Percentiles rank a stretch among this genome's conserved stretches.
phyloP scores from a whole-genome alignment of 2,797 vertebrate genomes.

The Hafferia zeledoni region DNA sequence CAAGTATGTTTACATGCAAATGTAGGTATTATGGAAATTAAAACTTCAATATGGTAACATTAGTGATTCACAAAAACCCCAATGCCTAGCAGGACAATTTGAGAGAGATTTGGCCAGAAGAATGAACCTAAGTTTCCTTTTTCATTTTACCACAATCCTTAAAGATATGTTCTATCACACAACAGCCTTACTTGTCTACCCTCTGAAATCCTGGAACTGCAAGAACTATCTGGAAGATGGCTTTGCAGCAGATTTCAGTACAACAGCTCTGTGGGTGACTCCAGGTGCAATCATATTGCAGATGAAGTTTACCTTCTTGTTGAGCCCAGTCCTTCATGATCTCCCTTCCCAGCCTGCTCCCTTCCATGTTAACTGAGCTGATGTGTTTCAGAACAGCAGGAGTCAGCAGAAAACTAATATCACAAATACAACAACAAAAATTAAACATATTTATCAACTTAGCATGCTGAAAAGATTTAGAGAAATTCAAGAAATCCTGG shows the following conservation, averaged over 20 bases:
- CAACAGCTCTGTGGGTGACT: not conserved
- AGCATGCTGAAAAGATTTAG: not conserved
- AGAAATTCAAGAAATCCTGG: not conserved
- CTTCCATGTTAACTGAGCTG: not conserved
- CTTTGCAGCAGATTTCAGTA: not conserved
- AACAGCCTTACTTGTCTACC: not conserved
- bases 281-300: rapidly evolving
- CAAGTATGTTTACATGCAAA: not conserved
- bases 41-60: not conserved
- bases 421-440: not conserved
- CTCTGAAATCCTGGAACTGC: not conserved
- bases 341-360: not conserved
- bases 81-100: not conserved
- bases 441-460: not conserved
- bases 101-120: not conserved
- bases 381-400: not conserved
- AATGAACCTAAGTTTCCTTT: not conserved
- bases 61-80: not conserved
- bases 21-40: not conserved
- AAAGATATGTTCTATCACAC: rapidly evolving
- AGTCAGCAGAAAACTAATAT: not conserved
- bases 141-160: not conserved
- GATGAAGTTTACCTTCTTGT: not conserved
- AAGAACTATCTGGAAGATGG: not conserved
- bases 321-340: not conserved